Conservation (phyloP, 2,888 invertebrate species). For the Gortyna flavago region DNA sequence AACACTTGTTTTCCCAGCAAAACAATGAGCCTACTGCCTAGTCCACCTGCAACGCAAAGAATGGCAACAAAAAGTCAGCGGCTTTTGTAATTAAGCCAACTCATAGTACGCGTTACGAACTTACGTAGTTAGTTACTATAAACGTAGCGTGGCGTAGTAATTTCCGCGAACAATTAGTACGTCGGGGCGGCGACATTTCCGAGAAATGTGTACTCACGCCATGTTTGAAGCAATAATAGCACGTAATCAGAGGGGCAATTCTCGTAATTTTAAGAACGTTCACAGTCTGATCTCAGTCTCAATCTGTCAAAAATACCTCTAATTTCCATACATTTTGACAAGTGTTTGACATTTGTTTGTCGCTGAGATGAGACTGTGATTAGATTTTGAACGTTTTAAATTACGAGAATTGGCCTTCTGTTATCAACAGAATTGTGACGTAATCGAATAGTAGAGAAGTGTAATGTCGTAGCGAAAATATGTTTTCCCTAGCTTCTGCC, state of each 20-base stretch:
- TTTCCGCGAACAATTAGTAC: conserved; percentile 72
- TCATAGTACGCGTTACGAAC: conserved; percentile 52
- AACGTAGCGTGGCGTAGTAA: conserved; percentile 68
- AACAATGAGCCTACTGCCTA: conserved; percentile 36
- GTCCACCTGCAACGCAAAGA: conserved; percentile 28
- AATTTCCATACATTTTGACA: too few relatives aligned
- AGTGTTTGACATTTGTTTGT: too few relatives aligned
- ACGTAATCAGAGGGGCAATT: conserved; percentile 41
- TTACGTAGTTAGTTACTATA: conserved; percentile 57
- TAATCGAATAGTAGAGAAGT: neutral
- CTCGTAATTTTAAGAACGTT: too few relatives aligned
- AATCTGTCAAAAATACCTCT: too few relatives aligned
- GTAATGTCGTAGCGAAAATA: neutral
- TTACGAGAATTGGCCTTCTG: too few relatives aligned
- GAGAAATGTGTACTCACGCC: conserved; percentile 56
- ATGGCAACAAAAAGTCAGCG: conserved; percentile 42
- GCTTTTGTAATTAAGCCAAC: conserved; percentile 48
- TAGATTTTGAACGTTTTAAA: too few relatives aligned
- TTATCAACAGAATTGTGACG: conserved; percentile 20
- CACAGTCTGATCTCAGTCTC: too few relatives aligned
- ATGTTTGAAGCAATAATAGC: conserved; percentile 24
- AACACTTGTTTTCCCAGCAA: conserved; percentile 33
- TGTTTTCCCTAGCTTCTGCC: too few relatives aligned
- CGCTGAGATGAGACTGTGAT: too few relatives aligned
- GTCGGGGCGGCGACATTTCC: conserved; percentile 59